A percentile compares a stretch with the other conserved stretches of the same genome.
Conservation (phyloP, 2,113 vertebrate genomes). For the Rhipidura dahli region DNA sequence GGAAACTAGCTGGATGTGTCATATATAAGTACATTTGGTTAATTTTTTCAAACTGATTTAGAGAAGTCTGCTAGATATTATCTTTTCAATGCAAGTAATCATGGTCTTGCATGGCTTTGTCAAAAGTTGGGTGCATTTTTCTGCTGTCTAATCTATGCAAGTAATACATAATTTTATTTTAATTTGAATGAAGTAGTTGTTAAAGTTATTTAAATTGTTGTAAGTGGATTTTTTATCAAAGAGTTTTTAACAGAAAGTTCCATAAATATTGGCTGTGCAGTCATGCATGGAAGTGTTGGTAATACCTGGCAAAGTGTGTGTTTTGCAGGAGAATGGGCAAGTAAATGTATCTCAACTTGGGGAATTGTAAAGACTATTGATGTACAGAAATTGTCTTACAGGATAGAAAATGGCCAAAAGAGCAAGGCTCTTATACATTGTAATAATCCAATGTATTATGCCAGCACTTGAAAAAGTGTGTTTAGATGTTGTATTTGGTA, state of each 20-base stretch:
- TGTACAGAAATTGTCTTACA: neutral
- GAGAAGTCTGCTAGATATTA: neutral
- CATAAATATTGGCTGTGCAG: neutral
- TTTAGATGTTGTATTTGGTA: neutral
- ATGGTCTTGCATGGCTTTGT: fast-evolving
- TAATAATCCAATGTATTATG: neutral
- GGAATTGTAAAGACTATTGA: neutral
- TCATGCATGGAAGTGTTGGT: neutral
- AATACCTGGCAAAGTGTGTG: neutral
- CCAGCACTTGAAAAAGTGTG: neutral
- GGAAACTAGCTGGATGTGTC: neutral
- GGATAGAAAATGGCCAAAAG: neutral
- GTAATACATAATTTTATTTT: neutral
- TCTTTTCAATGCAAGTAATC: neutral
- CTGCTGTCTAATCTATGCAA: neutral
- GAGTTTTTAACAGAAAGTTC: neutral
- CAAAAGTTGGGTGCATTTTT: neutral
- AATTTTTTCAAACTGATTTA: neutral
- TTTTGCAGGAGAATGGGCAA: neutral
- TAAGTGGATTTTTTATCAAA: neutral
- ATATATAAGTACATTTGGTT: neutral
- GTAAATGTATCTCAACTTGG: neutral
- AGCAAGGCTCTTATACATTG: fast-evolving
- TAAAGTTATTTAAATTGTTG: neutral
- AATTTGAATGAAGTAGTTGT: neutral